Evolutionary conservation across 2,113 vertebrate species (phyloP).

Genomic region (Trogon melanurus): DNA sequence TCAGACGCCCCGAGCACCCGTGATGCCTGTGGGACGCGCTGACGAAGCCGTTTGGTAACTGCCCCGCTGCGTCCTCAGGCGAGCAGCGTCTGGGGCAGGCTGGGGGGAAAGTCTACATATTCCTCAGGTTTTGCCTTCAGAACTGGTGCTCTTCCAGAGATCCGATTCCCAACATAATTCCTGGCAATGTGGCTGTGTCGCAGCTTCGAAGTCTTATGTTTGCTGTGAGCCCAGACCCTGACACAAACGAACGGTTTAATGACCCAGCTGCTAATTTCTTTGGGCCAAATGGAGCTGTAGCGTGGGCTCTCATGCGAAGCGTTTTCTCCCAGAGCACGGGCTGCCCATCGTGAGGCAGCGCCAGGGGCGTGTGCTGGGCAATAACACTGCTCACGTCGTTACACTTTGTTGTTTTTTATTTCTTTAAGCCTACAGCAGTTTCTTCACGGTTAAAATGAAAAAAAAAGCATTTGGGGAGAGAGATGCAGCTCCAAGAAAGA

Average conservation of each 20-base stretch:
- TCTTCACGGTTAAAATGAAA: not conserved
- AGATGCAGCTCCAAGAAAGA: not conserved
- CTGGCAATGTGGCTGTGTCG: not conserved
- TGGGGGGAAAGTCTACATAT: fast-evolving
- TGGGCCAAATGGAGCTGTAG: not conserved
- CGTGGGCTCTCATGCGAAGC: not conserved
- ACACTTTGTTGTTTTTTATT: not conserved
- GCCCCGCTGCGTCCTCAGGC: not conserved
- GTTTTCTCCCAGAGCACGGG: not conserved
- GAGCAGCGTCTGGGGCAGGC: too few species aligned
- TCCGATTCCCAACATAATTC: not conserved
- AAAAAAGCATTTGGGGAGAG: not conserved
- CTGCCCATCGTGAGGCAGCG: not conserved
- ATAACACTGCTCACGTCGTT: not conserved
- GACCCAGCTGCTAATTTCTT: not conserved
- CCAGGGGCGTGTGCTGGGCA: not conserved
- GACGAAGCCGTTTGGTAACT: not conserved
- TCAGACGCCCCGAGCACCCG: fast-evolving
- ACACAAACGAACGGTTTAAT: not conserved
- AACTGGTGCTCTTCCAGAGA: too few species aligned
- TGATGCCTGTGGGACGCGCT: fast-evolving
- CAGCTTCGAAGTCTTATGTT: not conserved
- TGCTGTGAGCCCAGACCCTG: not conserved
- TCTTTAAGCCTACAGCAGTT: not conserved
- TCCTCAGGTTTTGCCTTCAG: not conserved